Percentiles rank a stretch among this genome's conserved stretches.
These are phyloP conservation scores for Microcebus tavaratra DNA, from an alignment of 2,113 vertebrate genomes.

Conservation along the genomic window DNA sequence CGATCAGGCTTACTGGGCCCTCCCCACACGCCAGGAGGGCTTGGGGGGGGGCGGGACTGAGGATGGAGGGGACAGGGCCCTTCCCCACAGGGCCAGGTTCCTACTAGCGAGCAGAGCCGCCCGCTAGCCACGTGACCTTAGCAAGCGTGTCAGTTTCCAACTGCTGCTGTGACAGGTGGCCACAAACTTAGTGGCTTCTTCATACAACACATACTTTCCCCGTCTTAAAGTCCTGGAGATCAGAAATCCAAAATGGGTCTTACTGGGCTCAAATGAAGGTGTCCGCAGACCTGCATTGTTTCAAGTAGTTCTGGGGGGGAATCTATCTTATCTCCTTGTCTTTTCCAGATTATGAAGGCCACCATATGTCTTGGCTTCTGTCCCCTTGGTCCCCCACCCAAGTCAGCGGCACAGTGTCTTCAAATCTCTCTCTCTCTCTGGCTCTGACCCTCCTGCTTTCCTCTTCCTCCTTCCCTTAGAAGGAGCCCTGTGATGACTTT, in stretches of 20 bases:
- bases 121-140: too few species aligned
- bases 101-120: neutral
- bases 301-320: neutral
- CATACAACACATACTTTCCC: accelerated
- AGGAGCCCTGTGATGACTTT: neutral
- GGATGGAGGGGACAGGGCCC: too few species aligned
- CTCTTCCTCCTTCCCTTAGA: neutral
- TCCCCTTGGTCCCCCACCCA: neutral
- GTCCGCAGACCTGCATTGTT: too few species aligned
- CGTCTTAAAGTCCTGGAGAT: neutral
- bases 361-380: neutral
- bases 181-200: neutral
- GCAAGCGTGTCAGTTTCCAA: neutral
- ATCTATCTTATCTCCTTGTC: accelerated
- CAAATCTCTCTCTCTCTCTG: neutral
- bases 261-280: neutral
- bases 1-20: accelerated
- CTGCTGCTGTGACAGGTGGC: neutral
- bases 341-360: neutral
- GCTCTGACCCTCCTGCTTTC: neutral
- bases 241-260: neutral
- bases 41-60: neutral
- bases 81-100: neutral
- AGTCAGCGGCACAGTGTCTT: neutral
- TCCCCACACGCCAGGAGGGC: accelerated